These are phyloP conservation scores for Chloroceryle aenea DNA, from an alignment of 2,113 vertebrate species.

Conservation along the genomic window DNA sequence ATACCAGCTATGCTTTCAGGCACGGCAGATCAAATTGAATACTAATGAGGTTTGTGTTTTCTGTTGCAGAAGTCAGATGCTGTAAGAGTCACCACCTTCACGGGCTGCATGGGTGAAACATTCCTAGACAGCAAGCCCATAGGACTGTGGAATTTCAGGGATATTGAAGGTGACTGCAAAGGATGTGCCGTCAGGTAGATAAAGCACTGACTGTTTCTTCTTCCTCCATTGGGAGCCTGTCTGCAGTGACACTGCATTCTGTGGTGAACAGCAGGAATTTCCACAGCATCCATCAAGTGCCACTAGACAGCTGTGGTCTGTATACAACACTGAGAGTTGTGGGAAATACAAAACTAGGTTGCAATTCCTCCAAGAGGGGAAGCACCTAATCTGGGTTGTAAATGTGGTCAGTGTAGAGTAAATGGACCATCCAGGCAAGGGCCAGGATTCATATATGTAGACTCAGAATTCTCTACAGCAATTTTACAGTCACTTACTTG, in stretches of 20 bases:
- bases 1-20: background rate
- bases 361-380: background rate
- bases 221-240: background rate
- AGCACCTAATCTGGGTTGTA: background rate
- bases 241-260: rapidly evolving
- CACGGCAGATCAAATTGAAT: background rate
- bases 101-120: conserved; percentile 96
- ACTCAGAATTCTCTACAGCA: background rate
- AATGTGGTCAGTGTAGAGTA: background rate
- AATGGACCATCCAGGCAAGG: background rate
- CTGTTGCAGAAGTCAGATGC: conserved; percentile 90
- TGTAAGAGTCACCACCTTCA: conserved; percentile 89
- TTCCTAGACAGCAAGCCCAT: conserved; percentile 93
- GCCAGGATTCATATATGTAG: background rate
- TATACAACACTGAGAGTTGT: background rate
- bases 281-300: background rate
- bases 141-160: conserved; percentile 96
- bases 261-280: background rate
- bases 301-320: background rate
- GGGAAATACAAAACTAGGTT: background rate
- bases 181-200: conserved; percentile 92
- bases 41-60: background rate
- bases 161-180: conserved; percentile 92
- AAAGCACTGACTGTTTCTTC: background rate
- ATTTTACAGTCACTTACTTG: background rate